Base-by-base conservation (phyloP, 2,113 vertebrate genomes). In the Microcebus murinus region DNA sequence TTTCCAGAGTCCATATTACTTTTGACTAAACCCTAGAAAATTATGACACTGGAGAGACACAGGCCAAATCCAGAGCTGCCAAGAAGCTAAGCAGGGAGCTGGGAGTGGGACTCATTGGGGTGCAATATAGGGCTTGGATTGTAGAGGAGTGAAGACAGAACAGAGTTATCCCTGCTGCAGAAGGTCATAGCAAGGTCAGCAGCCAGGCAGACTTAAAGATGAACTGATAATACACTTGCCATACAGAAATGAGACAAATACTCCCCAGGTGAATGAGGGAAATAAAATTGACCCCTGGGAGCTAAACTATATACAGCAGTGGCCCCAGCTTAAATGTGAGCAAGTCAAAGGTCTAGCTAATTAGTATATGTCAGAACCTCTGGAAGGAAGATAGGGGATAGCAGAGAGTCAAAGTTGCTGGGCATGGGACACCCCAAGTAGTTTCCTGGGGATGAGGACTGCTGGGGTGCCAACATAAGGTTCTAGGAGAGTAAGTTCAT, bases 141-240 rank as follows among this genome's bases (percentile, higher is more conserved):
- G 17, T 1, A 50, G 4, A 13, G 12, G 15, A 34, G 8, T 0
- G 0, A 79, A 82, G 8, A 34, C 8, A 23, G 45, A 82, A 21
- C 17, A 27, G 57, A 14, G 8, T 21, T 55, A 23, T 61, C 21
- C 31, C 4, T 61, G 27, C 34, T 10, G 31, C 6, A 31, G 14
- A 81, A 88, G 85, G 45, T 42, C 17, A 31, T 14, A 55, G 48
- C 81, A 39, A 87, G 68, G 42, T 81, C 42, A 68, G 48, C 63
- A 29, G 39, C 48, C 45, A 31, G 63, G 36, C 39, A 20, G 8
- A 39, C 48, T 10, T 67, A 9, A 76, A 57, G 57, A 85, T 12
- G 6, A 48, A 55, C 61, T 8, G 5, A n/a, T n/a, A 12, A 50
- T 34, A 21, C n/a, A 42, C 27, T 15, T 87, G 57, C 23, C 21